Evolutionary conservation across 2,113 vertebrate genomes (phyloP).

Genomic region (Diadophis punctatus): DNA sequence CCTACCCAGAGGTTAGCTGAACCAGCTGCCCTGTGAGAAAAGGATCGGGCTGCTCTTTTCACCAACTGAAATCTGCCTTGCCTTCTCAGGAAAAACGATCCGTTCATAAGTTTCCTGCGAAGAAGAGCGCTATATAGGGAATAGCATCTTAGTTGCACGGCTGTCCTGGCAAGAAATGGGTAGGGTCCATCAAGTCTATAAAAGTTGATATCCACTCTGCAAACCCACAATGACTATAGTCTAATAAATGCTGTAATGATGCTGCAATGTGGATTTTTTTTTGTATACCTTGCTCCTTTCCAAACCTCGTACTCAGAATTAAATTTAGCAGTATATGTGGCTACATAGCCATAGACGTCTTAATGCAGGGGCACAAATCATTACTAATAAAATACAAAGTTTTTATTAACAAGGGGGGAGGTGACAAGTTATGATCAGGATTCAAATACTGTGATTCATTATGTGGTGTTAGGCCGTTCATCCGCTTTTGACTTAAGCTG

Average conservation of each 20-base stretch:
- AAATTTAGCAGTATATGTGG: neutral
- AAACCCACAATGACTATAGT: neutral
- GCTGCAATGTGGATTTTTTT: neutral
- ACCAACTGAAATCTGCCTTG: neutral
- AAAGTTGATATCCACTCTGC: neutral
- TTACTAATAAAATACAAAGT: neutral
- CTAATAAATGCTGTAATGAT: neutral
- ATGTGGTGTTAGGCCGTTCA: neutral
- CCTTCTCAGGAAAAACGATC: neutral
- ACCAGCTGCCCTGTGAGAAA: neutral
- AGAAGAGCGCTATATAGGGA: neutral
- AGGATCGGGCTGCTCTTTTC: neutral
- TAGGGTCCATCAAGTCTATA: neutral
- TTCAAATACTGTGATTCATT: neutral
- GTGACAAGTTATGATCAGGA: neutral
- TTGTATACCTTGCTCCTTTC: neutral
- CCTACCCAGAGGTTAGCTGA: neutral
- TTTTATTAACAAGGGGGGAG: neutral
- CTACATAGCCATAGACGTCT: neutral
- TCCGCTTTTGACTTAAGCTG: neutral
- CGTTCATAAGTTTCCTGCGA: neutral
- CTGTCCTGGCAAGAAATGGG: neutral
- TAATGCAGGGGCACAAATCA: neutral
- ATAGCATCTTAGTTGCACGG: neutral
- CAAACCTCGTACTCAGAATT: neutral